Percentiles rank a stretch among this genome's conserved stretches.
Evolutionary conservation across 1,140 invertebrate genomes (phyloP).

Genomic region (Papilio aristodemus): DNA sequence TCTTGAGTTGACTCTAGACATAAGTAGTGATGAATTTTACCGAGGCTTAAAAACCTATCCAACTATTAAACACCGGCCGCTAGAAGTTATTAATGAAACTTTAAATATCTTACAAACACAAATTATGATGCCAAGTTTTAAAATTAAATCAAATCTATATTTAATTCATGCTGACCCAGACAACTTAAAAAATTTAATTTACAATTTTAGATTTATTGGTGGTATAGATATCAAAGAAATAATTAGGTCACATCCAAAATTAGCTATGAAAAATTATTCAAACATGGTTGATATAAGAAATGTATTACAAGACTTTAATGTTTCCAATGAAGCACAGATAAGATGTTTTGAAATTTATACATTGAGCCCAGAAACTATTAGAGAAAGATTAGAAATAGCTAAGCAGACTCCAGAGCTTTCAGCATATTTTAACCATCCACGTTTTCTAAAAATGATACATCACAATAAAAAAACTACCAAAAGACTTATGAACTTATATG

Average conservation of each 20-base stretch:
- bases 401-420: slow-evolving; percentile 74
- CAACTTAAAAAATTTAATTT: slow-evolving; percentile 73
- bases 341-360: slow-evolving; percentile 74
- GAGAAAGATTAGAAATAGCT: slow-evolving; percentile 72
- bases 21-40: slow-evolving; percentile 70
- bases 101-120: slow-evolving; percentile 75
- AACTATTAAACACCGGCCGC: slow-evolving; percentile 75
- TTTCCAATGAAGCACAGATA: slow-evolving; percentile 68
- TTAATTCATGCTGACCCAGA: slow-evolving; percentile 73
- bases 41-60: slow-evolving; percentile 72
- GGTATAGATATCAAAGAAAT: slow-evolving; percentile 74
- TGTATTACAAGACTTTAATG: slow-evolving; percentile 72
- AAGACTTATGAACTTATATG: slow-evolving; percentile 73
- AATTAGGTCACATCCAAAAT: slow-evolving; percentile 70
- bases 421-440: slow-evolving; percentile 75
- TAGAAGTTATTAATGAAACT: slow-evolving; percentile 71
- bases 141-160: slow-evolving; percentile 79
- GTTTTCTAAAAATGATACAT: slow-evolving; percentile 78
- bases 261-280: slow-evolving; percentile 68
- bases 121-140: slow-evolving; percentile 67
- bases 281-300: slow-evolving; percentile 70
- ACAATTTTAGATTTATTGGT: slow-evolving; percentile 67
- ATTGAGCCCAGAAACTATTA: slow-evolving; percentile 68
- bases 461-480: slow-evolving; percentile 71
- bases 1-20: slow-evolving; percentile 72